Conservation (phyloP, 1,140 invertebrate genomes). For the Centruroides vittatus region DNA sequence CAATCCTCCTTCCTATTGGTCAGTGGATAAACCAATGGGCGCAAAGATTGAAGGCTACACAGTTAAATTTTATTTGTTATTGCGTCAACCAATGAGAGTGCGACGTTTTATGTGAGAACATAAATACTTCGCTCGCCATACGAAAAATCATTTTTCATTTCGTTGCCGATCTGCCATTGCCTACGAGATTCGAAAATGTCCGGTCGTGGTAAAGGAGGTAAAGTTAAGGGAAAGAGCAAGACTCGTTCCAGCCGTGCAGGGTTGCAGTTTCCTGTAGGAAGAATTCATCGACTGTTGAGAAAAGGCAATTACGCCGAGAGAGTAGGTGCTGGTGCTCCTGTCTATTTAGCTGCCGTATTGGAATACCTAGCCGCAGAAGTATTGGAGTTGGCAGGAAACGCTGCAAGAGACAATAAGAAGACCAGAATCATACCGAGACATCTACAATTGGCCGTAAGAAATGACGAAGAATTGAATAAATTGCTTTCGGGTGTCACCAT, state of each 20-base stretch:
- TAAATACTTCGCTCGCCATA: no score
- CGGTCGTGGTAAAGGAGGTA: slow-evolving; percentile 36
- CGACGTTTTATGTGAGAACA: no score
- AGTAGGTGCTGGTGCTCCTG: slow-evolving; percentile 25
- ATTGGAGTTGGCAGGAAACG: slow-evolving; percentile 51
- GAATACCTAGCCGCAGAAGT: slow-evolving; percentile 36
- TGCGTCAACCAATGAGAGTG: no score
- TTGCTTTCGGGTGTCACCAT: slow-evolving; percentile 63
- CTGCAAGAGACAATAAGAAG: slow-evolving; percentile 46
- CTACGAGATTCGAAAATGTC: slow-evolving; percentile 24
- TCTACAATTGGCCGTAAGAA: slow-evolving; percentile 64
- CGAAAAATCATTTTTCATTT: no score
- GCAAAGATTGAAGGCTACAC: no score
- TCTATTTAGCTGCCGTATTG: slow-evolving; percentile 34
- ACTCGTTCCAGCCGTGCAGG: slow-evolving; percentile 44
- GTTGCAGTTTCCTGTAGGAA: slow-evolving; percentile 33
- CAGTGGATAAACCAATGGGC: no score
- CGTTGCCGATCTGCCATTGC: no score
- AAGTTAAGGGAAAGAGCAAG: slow-evolving; percentile 40
- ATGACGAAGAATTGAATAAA: slow-evolving; percentile 71
- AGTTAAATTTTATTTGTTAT: no score
- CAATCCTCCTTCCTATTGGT: no score
- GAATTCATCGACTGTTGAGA: slow-evolving; percentile 29
- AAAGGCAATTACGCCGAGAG: slow-evolving; percentile 25
- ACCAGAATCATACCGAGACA: slow-evolving; percentile 43